These are phyloP conservation scores for Criorhina ranunculi DNA, from an alignment of 2,888 invertebrate genomes.

Conservation along the genomic window DNA sequence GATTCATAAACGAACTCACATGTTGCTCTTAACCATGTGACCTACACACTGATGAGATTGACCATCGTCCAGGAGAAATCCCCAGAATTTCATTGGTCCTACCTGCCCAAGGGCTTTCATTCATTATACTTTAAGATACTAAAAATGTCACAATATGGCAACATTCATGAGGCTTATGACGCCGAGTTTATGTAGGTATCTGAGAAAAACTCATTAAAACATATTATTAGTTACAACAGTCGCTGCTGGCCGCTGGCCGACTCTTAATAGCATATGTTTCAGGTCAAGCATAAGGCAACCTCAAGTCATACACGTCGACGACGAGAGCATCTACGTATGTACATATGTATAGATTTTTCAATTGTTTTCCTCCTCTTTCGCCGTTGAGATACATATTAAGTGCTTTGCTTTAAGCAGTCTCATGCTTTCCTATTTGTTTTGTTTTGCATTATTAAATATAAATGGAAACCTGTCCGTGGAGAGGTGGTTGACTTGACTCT, in stretches of 20 bases:
- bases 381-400: slow-evolving; percentile 49
- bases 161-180: slow-evolving; percentile 26
- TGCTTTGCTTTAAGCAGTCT: slow-evolving; percentile 43
- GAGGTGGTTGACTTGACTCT: slow-evolving; percentile 69
- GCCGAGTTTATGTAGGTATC: slow-evolving; percentile 32
- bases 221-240: slow-evolving; percentile 40
- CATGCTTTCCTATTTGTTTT: slow-evolving; percentile 57
- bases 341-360: slow-evolving; percentile 2
- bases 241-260: slow-evolving; percentile 27
- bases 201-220: slow-evolving; percentile 56
- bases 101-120: slow-evolving; percentile 11
- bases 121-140: slow-evolving; percentile 16
- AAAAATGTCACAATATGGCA: slow-evolving; percentile 43
- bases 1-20: background rate
- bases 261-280: slow-evolving; percentile 48
- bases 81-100: slow-evolving; percentile 19
- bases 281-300: slow-evolving; percentile 66
- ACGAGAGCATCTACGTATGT: slow-evolving; percentile 32
- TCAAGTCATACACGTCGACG: slow-evolving; percentile 37
- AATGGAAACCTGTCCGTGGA: slow-evolving; percentile 54
- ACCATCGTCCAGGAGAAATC: slow-evolving; percentile 1
- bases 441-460: slow-evolving; percentile 61
- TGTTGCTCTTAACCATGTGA: background rate
- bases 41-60: background rate
- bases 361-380: slow-evolving; percentile 31